Base-by-base conservation (phyloP, 2,797 vertebrate species). In the Aldrovandia affinis region DNA sequence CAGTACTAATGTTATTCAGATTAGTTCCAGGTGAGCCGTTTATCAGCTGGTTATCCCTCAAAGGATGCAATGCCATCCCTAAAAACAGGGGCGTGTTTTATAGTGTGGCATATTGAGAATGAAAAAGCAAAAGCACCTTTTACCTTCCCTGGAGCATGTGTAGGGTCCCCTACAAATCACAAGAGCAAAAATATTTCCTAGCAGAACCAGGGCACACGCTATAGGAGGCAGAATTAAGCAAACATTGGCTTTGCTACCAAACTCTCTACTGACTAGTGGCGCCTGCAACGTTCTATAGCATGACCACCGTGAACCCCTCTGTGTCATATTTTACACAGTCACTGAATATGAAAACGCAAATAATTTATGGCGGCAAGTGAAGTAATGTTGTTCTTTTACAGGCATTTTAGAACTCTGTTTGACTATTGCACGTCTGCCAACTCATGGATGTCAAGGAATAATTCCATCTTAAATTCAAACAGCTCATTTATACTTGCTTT, bases 91-190 rank as follows among this genome's bases (percentile, higher is more conserved):
- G 25, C 22, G 47, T 25, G 73, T 22, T 47, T 47, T 77, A 47
- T 42, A 47, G 22, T 47, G 22, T n/a, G 39, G 68, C 3, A 70
- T 70, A 70, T 18, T 18, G 33, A 73, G 68, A 18, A 73, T 33
- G 39, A 18, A 42, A 44, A 77, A 73, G 68, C 68, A 73, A 44
- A 77, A 73, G 68, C 68, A 73, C 33, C 25, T 33, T 73, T 47
- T n/a, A n/a, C 15, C 20, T 47, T 39, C 6, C 36, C 70, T 75
- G 70, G 1, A 44, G 36, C 36, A 42, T 42, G 39, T 75, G 70
- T 20, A 18, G 44, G 70, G 6, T 44, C 20, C 36, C 7, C 20
- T 20, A 75, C 20, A 44, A 75, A 70, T 36, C 15, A 18, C 65
- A 33, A 70, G 36, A 20, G 15, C 28, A 68, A 36, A 33, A 0